Evolutionary conservation across 1,140 invertebrate genomes (phyloP), one percentile per base, ranked within the genome.

Genomic region (Scaptodrosophila lebanonensis): DNA sequence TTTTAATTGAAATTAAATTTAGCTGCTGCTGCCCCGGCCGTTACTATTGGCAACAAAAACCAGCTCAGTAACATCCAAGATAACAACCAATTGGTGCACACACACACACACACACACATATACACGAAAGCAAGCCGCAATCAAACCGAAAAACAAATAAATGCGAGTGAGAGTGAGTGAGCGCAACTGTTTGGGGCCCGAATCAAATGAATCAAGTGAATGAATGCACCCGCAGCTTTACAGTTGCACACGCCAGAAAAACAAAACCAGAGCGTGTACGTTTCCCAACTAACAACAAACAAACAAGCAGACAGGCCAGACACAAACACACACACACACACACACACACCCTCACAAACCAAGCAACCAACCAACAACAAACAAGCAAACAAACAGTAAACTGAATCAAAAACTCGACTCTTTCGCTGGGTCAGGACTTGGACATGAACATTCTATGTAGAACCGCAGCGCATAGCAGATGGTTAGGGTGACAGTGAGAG

Each of bases 61-160:
- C 8, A 25, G 22, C 22, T 4, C 22, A 25, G 8, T 25, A 25
- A 25, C 3, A 25, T 25, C 22, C 3, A 25, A 25, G 22, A n/a
- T n/a, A n/a, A n/a, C n/a, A n/a, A n/a, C n/a, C n/a, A n/a, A n/a
- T n/a, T n/a, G n/a, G n/a, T n/a, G n/a, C n/a, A n/a, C n/a, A n/a
- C n/a, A n/a, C n/a, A n/a, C n/a, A n/a, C n/a, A n/a, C n/a, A n/a
- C n/a, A n/a, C n/a, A n/a, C n/a, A n/a, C n/a, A n/a, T n/a, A 50
- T 48, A 15, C 25, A 60, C 29, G 54, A 71, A 61, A 66, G 65
- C 64, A 67, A 67, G 42, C 66, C 59, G 49, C 69, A 68, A 63
- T 45, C 17, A 72, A 76, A 66, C 44, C 72, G 51, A 64, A 67
- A 68, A 47, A 52, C 68, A 82, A 79, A 79, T 64, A 73, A 69